Evolutionary conservation across 2,888 invertebrate species (phyloP).

Genomic region (Chymomyza procnemis): DNA sequence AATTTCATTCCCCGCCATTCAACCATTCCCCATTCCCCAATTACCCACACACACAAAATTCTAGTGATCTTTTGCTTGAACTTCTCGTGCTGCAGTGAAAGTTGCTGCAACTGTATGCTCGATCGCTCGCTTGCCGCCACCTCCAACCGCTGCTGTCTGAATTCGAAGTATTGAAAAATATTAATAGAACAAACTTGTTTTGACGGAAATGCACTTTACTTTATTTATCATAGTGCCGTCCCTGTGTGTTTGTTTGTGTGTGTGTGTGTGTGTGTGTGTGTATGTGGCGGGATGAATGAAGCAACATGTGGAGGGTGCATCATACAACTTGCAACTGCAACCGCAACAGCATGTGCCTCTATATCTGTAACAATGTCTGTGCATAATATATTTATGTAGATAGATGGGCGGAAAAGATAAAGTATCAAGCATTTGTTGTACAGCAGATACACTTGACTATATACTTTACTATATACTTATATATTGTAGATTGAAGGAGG

Average conservation of each 20-base stretch:
- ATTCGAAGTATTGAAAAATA: constrained; percentile 73
- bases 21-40: not conserved
- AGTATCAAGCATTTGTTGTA: constrained; percentile 44
- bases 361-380: constrained; percentile 7
- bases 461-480: constrained; percentile 24
- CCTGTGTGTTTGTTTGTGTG: constrained; percentile 26
- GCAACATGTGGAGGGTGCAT: constrained; percentile 67
- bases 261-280: constrained; percentile 9
- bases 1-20: not conserved
- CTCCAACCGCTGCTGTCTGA: constrained; percentile 55
- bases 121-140: not conserved
- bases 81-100: constrained; percentile 58
- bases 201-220: constrained; percentile 73
- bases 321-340: not conserved
- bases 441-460: constrained; percentile 40
- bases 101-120: constrained; percentile 45
- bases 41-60: constrained; percentile 32
- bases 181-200: constrained; percentile 73
- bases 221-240: constrained; percentile 69
- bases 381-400: constrained; percentile 65
- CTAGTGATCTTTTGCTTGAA: constrained; percentile 61
- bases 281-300: constrained; percentile 62
- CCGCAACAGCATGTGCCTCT: not conserved
- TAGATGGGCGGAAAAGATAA: constrained; percentile 74
- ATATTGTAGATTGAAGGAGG: constrained; percentile 8